Base-by-base conservation (phyloP, 2,888 invertebrate species). In the Tolmerus cingulatus region DNA sequence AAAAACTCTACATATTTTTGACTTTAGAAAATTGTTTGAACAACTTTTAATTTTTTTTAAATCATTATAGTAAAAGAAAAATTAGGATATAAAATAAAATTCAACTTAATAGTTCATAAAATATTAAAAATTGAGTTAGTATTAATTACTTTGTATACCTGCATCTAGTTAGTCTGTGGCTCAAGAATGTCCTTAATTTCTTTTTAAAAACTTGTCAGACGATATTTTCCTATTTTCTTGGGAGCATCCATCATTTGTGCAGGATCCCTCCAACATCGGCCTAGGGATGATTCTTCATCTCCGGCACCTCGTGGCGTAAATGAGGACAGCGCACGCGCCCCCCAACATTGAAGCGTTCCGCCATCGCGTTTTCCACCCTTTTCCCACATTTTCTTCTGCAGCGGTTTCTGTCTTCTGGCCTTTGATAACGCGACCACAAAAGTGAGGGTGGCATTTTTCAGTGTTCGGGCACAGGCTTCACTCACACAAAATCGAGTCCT, bases 291-390 rank as follows among this genome's bases (percentile, higher is more conserved):
- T 23, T 37, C 55, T 87, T 87, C 85, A 88, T 88, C 88, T 88
- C 43, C 85, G 76, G 57, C 86, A 88, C 86, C 87, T 88, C 84
- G 87, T 34, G 78, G 81, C 74, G 23, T 55, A 51, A 85, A 86
- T 74, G 74, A 34, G 66, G 40, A 87, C 85, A 34, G 86, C 88
- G 88, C 88, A 88, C 86, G 88, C 88, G 88, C 88, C 74, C 3
- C 3, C n/a, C 37, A 27, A 14, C 34, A n/a, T n/a, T 1, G n/a
- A 3, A 27, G 76, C n/a, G 37, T 34, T 76, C 76, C 40, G 76
- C 76, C 76, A 76, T 82, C n/a, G 79, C 74, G 78, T 34, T 79
- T 43, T 77, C 87, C 66, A 66, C 84, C 84, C 78, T 77, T 57
- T 86, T 66, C 82, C 23, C 19, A 84, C 37, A 74, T 74, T 85